Evolutionary conservation across 2,113 vertebrate genomes (phyloP).

Genomic region (Dromiciops gliroides): DNA sequence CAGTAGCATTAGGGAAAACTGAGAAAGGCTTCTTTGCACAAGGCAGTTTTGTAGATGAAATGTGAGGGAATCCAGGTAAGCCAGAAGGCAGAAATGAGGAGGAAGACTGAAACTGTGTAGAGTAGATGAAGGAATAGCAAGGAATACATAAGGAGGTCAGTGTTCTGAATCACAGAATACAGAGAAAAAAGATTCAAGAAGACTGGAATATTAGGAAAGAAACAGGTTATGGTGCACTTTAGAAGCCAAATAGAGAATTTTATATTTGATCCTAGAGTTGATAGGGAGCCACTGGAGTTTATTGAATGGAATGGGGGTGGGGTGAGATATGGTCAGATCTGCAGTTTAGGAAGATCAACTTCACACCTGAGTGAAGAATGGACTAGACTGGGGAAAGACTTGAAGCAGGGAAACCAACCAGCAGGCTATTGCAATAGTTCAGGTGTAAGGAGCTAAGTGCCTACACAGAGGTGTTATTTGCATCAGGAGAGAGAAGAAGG

Average conservation of each 20-base stretch:
- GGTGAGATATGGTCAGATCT: background rate
- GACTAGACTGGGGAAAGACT: background rate
- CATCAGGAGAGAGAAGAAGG: background rate
- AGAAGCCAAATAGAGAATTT: background rate
- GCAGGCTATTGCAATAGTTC: background rate
- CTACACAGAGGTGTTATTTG: background rate
- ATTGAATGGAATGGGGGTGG: background rate
- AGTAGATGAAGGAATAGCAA: background rate
- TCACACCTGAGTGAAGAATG: background rate
- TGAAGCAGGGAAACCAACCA: background rate
- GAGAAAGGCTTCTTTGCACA: background rate
- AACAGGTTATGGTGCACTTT: background rate
- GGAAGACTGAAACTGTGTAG: background rate
- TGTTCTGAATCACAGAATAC: background rate
- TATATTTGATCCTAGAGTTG: background rate
- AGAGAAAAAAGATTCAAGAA: background rate
- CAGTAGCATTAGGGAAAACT: background rate
- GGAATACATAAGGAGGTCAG: too few relatives aligned
- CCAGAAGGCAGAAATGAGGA: background rate
- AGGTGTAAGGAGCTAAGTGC: background rate
- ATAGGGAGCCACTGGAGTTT: background rate
- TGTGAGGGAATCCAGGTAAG: background rate
- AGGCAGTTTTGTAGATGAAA: background rate
- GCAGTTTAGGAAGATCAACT: background rate
- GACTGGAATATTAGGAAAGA: background rate